Base-by-base conservation (phyloP, 2,797 vertebrate genomes). In the Lepidocolaptes lacrymiger region DNA sequence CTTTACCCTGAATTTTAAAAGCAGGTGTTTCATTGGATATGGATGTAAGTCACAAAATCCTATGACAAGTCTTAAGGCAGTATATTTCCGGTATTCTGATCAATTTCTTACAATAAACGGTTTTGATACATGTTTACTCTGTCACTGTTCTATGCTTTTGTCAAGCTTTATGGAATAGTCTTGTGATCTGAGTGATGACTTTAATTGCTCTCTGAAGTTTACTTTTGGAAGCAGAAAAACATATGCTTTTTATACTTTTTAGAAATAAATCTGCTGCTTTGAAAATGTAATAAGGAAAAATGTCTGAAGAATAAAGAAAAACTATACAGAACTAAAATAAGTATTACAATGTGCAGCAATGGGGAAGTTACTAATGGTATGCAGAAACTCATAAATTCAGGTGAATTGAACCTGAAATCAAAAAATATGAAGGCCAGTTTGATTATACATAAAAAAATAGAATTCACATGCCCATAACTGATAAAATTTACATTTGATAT, bases 361-460 rank as follows among this genome's bases (percentile, higher is more conserved):
- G 8, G n/a, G 64, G 63, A 72, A 72, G 62, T 82, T 79, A 84
- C 62, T 82, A 88, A 82, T 88, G 20, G 1, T 91, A 58, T 61
- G 49, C n/a, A 95, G 41, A 91, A 89, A 75, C 34, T 95, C 27
- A 27, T 89, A 81, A 88, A 86, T 79, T 82, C 39, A 49, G 34
- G 67, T 82, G 20, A 84, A 51, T n/a, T 75, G 69, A 95, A 80
- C 68, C 62, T 84, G 69, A 92, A 95, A 94, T 79, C 74, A 36
- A 74, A 80, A 84, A 80, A 11, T 19, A 61, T 46, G 36, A 5
- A 24, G 54, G 4, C 30, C 66, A 88, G 32, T 66, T 61, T 78
- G 74, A 64, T 76, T 93, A 58, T 89, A 36, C 69, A 64, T 52
- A 63, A 79, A 71, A 81, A 3, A 44, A 51, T 20, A 82, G 44